Evolutionary conservation across 2,113 vertebrate genomes (phyloP).

Genomic region (Pedetes capensis): DNA sequence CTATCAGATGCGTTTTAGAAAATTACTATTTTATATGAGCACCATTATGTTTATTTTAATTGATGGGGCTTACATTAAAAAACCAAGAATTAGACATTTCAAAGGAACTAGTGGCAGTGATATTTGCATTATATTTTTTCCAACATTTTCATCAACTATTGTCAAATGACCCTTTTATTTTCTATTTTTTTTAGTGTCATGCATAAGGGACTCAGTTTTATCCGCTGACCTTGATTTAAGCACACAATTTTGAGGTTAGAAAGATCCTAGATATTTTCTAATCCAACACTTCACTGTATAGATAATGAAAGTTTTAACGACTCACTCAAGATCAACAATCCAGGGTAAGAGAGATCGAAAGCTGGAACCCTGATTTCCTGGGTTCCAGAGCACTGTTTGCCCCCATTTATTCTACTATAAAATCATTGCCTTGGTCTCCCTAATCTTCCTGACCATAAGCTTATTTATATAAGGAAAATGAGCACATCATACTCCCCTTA

Average conservation of each 20-base stretch:
- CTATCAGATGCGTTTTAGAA: slow-evolving; percentile 54
- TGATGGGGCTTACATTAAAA: slow-evolving; percentile 1
- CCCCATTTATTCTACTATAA: fast-evolving
- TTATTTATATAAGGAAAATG: not conserved
- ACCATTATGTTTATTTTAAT: slow-evolving; percentile 31
- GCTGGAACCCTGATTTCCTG: not conserved
- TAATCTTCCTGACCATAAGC: not conserved
- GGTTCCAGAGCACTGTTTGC: not conserved
- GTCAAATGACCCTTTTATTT: not conserved
- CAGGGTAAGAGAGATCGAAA: not conserved
- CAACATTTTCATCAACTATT: not conserved
- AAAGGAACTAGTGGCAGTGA: not conserved
- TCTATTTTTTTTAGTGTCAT: not conserved
- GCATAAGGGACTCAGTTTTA: not conserved
- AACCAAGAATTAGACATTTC: not conserved
- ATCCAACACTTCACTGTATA: not conserved
- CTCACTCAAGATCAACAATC: not conserved
- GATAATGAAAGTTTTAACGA: not conserved
- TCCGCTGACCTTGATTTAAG: not conserved
- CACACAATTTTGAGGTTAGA: not conserved
- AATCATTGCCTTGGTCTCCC: not conserved
- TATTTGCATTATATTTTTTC: not conserved
- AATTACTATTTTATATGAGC: slow-evolving; percentile 44
- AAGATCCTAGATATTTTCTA: not conserved
- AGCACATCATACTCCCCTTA: not conserved